Base-by-base conservation (phyloP, 2,797 vertebrate species). In the Microcaecilia unicolor region DNA sequence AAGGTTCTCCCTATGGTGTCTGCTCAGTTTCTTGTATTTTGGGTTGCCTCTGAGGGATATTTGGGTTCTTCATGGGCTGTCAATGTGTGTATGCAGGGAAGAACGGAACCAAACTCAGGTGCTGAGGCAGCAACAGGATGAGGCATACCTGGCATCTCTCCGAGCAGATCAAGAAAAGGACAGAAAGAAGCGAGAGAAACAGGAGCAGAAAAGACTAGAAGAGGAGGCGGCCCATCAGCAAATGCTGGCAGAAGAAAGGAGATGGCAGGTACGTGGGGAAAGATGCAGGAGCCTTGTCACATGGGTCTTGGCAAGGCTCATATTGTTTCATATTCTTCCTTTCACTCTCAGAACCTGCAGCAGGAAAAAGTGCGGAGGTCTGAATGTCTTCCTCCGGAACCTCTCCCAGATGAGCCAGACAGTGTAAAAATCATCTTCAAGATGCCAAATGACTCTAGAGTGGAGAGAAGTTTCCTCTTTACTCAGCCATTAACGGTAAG, bases 91-190 rank as follows among this genome's bases (percentile, higher is more conserved):
- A 46, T 51, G 10, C 61, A 99, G 96, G 47, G 95, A 99, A 78
- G 95, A 99, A 78, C 86, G 96, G 65, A 98, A 91, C 74, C 94
- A 98, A 82, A 98, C 95, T 7, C 95, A 98, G 48, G 95, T 92
- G 39, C 73, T 99, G 46, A 81, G 96, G 59, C 92, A 96, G 65
- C 95, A 98, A 67, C 96, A 99, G 73, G 95, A 99, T 0, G 95
- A 98, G 56, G 96, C 93, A 0, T 99, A 98, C 23, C 68, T 92
- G 48, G 91, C 72, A 8, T 98, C 95, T 4, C 81, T 99, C 16
- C 88, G 78, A 8, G 96, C 96, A 0, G 96, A 98, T 74, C 96
- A 99, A 69, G 95, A 97, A 59, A 99, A 99, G 45, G 96, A 98
- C 33, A 80, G 92, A 15, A 97, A 90, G 76, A 94, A 88, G 52